Evolutionary conservation across 2,113 vertebrate genomes (phyloP).

Genomic region (Dromas ardeola): DNA sequence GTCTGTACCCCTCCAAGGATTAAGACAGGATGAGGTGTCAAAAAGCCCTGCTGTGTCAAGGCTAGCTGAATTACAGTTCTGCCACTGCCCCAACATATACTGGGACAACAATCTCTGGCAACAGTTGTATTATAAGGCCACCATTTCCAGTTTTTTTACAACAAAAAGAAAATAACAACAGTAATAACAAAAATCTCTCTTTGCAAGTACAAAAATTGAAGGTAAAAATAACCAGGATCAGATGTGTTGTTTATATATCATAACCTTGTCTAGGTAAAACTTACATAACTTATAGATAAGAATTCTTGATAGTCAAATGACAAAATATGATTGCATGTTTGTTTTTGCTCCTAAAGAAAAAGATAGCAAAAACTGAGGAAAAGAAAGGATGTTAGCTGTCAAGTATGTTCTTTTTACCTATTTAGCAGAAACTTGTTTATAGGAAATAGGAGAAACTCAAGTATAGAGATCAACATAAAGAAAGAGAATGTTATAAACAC

Average conservation of each 20-base stretch:
- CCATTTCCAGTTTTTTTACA: slow-evolving; percentile 3
- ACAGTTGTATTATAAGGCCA: neutral
- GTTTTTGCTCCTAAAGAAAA: neutral
- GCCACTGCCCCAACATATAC: neutral
- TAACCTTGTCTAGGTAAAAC: neutral
- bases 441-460: neutral
- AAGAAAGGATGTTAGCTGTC: neutral
- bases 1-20: neutral
- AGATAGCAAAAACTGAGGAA: neutral
- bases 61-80: neutral
- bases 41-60: neutral
- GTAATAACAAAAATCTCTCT: neutral
- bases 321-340: neutral
- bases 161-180: neutral
- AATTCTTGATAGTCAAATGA: neutral
- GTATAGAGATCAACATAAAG: neutral
- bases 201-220: slow-evolving; percentile 4
- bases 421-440: neutral
- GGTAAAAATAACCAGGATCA: neutral
- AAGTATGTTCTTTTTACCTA: neutral
- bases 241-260: neutral
- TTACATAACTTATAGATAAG: neutral
- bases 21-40: neutral
- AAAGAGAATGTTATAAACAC: neutral
- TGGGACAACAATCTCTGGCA: neutral